phyloP scores from a whole-genome alignment of 1,140 invertebrate species.

The Drosophila kohkoa region DNA sequence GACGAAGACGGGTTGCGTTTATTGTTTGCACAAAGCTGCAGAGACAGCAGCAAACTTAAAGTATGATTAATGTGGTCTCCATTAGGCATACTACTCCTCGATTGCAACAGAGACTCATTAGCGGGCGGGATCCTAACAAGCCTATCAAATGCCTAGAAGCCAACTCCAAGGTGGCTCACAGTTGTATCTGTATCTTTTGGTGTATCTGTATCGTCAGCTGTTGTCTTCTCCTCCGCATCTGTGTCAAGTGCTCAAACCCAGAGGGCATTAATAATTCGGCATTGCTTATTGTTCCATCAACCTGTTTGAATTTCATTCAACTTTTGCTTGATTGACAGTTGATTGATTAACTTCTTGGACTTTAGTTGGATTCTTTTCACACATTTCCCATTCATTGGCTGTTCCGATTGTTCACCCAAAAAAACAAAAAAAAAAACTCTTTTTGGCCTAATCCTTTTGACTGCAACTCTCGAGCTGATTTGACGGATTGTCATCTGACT shows the following conservation, averaged over 20 bases:
- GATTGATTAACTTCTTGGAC: conserved; percentile 72
- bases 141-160: conserved; percentile 17
- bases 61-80: conserved; percentile 78
- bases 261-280: conserved; percentile 70
- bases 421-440: conserved; percentile 27
- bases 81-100: conserved; percentile 47
- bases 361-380: conserved; percentile 72
- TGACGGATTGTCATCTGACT: conserved; percentile 74
- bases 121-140: conserved; percentile 51
- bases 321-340: conserved; percentile 71
- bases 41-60: conserved; percentile 56
- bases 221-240: conserved; percentile 4
- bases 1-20: conserved; percentile 7
- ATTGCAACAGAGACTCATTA: conserved; percentile 76
- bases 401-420: conserved; percentile 55
- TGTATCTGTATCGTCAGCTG: conserved; percentile 1
- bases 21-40: conserved; percentile 62
- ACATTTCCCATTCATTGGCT: conserved; percentile 61
- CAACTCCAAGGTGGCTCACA: conserved; percentile 11
- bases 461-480: conserved; percentile 40
- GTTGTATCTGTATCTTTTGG: too few species aligned
- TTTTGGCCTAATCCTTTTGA: conserved; percentile 78
- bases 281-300: conserved; percentile 65
- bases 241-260: conserved; percentile 33
- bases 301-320: conserved; percentile 75